Percentiles rank a stretch among this genome's conserved stretches.
phyloP scores from a whole-genome alignment of 2,797 vertebrate species.

The Oophaga sylvatica region DNA sequence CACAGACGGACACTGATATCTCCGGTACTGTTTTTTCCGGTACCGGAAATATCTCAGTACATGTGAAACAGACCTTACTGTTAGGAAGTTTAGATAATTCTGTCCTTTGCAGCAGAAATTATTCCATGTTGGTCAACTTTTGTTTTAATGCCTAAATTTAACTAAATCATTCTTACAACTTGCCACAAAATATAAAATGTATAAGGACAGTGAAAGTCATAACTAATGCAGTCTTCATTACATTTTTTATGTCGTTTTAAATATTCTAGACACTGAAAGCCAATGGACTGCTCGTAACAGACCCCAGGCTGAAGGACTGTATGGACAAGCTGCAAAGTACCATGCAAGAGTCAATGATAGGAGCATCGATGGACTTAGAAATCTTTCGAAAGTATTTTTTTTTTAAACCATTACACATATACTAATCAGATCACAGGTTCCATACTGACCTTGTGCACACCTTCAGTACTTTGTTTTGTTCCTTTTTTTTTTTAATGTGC shows the following conservation, averaged over 20 bases:
- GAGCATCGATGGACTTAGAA: slow-evolving; percentile 82
- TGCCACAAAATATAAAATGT: not conserved
- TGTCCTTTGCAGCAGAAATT: too few relatives aligned
- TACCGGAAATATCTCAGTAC: too few relatives aligned
- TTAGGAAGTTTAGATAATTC: too few relatives aligned
- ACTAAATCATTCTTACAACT: too few relatives aligned
- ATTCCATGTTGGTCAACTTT: too few relatives aligned
- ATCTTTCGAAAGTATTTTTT: slow-evolving; percentile 82
- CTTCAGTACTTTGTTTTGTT: too few relatives aligned
- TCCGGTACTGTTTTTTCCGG: too few relatives aligned
- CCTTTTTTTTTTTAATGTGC: too few relatives aligned
- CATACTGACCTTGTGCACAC: not conserved
- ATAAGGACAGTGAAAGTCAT: not conserved
- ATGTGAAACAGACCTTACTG: too few relatives aligned
- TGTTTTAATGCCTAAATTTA: too few relatives aligned
- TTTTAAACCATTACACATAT: not conserved
- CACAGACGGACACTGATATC: too few relatives aligned
- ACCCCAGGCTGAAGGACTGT: slow-evolving; percentile 83
- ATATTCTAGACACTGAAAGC: slow-evolving; percentile 77
- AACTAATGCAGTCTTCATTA: not conserved
- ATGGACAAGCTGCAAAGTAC: slow-evolving; percentile 77
- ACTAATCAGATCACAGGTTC: not conserved
- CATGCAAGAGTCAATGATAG: slow-evolving; percentile 74
- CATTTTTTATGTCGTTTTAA: not conserved
- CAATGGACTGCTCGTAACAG: slow-evolving; percentile 84